Conservation (phyloP, 2,797 vertebrate genomes). For the Labroides dimidiatus region DNA sequence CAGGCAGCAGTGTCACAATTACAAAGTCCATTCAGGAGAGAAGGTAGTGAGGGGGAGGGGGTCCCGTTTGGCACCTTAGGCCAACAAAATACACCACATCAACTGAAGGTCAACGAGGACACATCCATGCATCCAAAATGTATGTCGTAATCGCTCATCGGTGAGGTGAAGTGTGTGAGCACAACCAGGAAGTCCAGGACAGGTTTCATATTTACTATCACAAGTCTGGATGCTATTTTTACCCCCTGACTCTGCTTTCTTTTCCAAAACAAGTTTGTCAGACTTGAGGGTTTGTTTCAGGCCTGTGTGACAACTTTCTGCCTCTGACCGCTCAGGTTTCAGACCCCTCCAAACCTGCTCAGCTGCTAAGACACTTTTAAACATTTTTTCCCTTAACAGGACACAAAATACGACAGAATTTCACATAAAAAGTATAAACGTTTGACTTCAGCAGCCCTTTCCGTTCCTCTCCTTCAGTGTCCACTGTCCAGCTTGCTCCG, state of each 20-base stretch:
- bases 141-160: too few relatives aligned
- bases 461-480: slow-evolving; percentile 16
- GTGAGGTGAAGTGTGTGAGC: too few relatives aligned
- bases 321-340: neutral
- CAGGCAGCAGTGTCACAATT: neutral
- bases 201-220: too few relatives aligned
- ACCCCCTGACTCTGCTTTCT: neutral
- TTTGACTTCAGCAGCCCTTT: neutral
- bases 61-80: too few relatives aligned
- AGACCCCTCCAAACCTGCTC: too few relatives aligned
- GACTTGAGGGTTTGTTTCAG: neutral
- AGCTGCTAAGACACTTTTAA: neutral
- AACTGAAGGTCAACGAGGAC: neutral
- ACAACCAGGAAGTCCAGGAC: too few relatives aligned
- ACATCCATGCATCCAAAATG: neutral
- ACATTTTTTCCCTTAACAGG: neutral
- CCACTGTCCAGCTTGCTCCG: slow-evolving; percentile 32
- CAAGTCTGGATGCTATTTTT: neutral
- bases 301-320: neutral
- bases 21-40: too few relatives aligned
- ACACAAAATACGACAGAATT: neutral
- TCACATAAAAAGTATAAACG: neutral
- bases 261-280: neutral
- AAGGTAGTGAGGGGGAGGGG: too few relatives aligned
- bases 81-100: neutral